Percentiles rank a stretch among this genome's conserved stretches.
phyloP scores from a whole-genome alignment of 1,140 invertebrate species.

The Brachystomella parvula region DNA sequence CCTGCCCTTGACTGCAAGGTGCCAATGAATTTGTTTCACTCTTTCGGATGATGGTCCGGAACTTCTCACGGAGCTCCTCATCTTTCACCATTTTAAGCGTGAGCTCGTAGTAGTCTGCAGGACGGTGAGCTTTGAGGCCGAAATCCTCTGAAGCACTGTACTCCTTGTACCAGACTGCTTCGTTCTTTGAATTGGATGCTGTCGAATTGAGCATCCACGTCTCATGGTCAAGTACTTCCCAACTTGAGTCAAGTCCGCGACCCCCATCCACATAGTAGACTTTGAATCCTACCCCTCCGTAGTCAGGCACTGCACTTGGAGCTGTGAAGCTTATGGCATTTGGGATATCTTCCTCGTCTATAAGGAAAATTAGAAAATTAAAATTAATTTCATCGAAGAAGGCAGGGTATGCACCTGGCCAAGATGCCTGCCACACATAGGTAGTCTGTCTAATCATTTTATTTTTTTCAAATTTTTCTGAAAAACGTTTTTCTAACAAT shows the following conservation, averaged over 20 bases:
- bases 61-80: constrained; percentile 36
- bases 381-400: neutral
- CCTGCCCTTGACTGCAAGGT: too few relatives aligned
- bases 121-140: constrained; percentile 45
- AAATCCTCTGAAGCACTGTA: constrained; percentile 61
- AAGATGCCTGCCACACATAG: too few relatives aligned
- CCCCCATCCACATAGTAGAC: constrained; percentile 27
- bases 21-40: too few relatives aligned
- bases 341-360: neutral
- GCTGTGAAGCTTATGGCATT: constrained; percentile 8
- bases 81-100: constrained; percentile 40
- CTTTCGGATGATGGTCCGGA: too few relatives aligned
- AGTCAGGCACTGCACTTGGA: constrained; percentile 11
- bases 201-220: constrained; percentile 71
- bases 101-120: constrained; percentile 42
- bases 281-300: constrained; percentile 21
- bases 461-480: too few relatives aligned
- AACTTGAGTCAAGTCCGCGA: constrained; percentile 24
- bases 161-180: constrained; percentile 48
- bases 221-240: constrained; percentile 57
- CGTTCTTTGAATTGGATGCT: constrained; percentile 52
- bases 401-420: neutral
- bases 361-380: neutral
- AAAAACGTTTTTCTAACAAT: too few relatives aligned
- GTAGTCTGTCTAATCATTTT: too few relatives aligned